phyloP scores from a whole-genome alignment of 2,888 invertebrate genomes.

The Troides aeacus region DNA sequence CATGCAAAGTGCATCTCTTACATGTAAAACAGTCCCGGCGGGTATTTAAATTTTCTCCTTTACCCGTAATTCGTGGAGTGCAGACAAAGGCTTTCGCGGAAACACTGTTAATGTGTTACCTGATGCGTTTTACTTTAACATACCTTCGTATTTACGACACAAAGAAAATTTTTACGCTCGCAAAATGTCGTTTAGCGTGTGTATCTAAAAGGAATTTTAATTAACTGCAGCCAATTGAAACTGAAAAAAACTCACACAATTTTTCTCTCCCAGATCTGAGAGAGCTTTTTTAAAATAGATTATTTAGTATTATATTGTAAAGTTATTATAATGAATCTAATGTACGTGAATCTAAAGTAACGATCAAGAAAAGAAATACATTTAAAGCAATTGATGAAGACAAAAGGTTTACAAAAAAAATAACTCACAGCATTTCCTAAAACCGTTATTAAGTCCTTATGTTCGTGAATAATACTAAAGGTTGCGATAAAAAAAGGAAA shows the following conservation, averaged over 20 bases:
- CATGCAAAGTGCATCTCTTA: conserved; percentile 77
- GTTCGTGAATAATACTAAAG: conserved; percentile 46
- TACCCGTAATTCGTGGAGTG: conserved; percentile 70
- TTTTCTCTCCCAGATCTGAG: no score
- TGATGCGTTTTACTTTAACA: conserved; percentile 40
- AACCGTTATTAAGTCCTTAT: conserved; percentile 45
- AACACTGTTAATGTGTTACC: conserved; percentile 71
- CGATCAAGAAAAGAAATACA: background rate
- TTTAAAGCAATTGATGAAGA: background rate
- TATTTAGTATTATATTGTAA: no score
- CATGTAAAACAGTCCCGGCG: conserved; percentile 75
- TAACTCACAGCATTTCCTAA: conserved; percentile 25
- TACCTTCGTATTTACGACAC: conserved; percentile 24
- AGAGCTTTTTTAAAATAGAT: no score
- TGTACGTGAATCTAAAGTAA: no score
- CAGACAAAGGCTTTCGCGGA: conserved; percentile 71
- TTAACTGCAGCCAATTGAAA: conserved; percentile 1
- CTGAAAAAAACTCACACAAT: conserved; percentile 2
- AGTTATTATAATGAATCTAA: no score
- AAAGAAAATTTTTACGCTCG: conserved; percentile 15
- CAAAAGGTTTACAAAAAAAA: background rate
- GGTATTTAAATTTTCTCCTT: conserved; percentile 78
- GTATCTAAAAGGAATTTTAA: background rate
- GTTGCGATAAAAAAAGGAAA: conserved; percentile 46
- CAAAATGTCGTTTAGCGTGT: conserved; percentile 3